Conservation (phyloP, 2,888 invertebrate species). For the Xylota sylvarum region DNA sequence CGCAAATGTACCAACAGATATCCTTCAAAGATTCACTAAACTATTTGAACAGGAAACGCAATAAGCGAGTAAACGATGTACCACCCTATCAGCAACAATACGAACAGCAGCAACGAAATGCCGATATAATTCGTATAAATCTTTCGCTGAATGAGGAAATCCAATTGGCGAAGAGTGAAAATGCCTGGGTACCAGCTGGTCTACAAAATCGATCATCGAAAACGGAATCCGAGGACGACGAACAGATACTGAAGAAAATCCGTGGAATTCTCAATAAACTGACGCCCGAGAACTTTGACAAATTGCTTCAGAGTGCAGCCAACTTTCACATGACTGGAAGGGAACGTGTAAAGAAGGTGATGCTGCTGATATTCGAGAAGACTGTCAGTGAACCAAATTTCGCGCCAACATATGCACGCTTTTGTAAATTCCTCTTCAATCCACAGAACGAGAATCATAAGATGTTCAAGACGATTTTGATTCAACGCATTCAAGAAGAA, state of each 20-base stretch:
- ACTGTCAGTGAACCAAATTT: slow-evolving; percentile 83
- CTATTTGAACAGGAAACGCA: slow-evolving; percentile 80
- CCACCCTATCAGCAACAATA: slow-evolving; percentile 72
- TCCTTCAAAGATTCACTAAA: slow-evolving; percentile 81
- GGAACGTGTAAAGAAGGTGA: slow-evolving; percentile 82
- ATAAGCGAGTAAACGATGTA: slow-evolving; percentile 76
- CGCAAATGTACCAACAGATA: slow-evolving; percentile 81
- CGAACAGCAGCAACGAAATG: slow-evolving; percentile 80
- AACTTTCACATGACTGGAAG: slow-evolving; percentile 81
- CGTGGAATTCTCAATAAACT: slow-evolving; percentile 83
- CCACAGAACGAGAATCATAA: slow-evolving; percentile 81
- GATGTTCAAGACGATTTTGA: slow-evolving; percentile 80
- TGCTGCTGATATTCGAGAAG: slow-evolving; percentile 83
- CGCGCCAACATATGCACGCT: slow-evolving; percentile 83
- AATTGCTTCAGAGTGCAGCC: slow-evolving; percentile 82
- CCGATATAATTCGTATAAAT: slow-evolving; percentile 82
- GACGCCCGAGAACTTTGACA: slow-evolving; percentile 83
- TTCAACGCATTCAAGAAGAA: slow-evolving; percentile 82
- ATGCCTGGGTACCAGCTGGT: slow-evolving; percentile 83
- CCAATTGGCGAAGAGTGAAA: slow-evolving; percentile 82
- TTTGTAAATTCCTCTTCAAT: slow-evolving; percentile 83
- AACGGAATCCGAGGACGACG: slow-evolving; percentile 79
- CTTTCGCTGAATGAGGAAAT: slow-evolving; percentile 83
- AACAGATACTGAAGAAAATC: slow-evolving; percentile 82
- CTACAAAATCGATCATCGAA: slow-evolving; percentile 78